Conservation (phyloP, 2,888 invertebrate genomes). For the Drosophila birchii region DNA sequence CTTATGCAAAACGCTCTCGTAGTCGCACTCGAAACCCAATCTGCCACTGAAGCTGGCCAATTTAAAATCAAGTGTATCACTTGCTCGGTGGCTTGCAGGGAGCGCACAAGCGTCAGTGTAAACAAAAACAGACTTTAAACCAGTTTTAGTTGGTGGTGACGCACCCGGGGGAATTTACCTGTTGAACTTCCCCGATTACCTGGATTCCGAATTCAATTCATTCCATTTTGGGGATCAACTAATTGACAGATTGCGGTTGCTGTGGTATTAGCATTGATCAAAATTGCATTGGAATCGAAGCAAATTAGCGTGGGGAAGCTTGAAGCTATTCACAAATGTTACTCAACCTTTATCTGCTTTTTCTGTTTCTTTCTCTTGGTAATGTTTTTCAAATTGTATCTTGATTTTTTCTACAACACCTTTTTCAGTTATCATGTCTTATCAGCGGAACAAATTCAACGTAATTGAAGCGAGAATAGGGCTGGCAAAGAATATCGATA, state of each 20-base stretch:
- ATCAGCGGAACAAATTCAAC: slow-evolving; percentile 7
- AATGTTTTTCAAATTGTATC: background rate
- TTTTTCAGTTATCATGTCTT: slow-evolving; percentile 24
- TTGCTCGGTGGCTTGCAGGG: slow-evolving; percentile 21
- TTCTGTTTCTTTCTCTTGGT: background rate
- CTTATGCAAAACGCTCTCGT: slow-evolving; percentile 52
- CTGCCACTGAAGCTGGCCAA: slow-evolving; percentile 8
- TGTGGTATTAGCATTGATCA: slow-evolving; percentile 14
- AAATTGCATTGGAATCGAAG: background rate
- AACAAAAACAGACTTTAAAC: slow-evolving; percentile 37
- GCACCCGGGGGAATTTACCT: slow-evolving; percentile 36
- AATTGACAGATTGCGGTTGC: slow-evolving; percentile 23
- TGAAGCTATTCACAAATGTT: too few species aligned
- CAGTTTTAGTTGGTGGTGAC: slow-evolving; percentile 29
- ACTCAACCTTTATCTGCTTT: background rate
- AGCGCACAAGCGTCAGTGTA: slow-evolving; percentile 3
- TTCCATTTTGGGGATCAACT: slow-evolving; percentile 20
- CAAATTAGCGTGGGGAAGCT: background rate
- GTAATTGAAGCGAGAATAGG: slow-evolving; percentile 15
- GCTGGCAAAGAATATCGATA: background rate
- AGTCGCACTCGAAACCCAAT: slow-evolving; percentile 10
- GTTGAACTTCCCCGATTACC: slow-evolving; percentile 29
- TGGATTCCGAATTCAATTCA: background rate
- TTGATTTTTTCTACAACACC: background rate
- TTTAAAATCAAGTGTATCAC: slow-evolving; percentile 18